Evolutionary conservation across 1,140 invertebrate species (phyloP).

Genomic region (Trigoniulus corallinus): DNA sequence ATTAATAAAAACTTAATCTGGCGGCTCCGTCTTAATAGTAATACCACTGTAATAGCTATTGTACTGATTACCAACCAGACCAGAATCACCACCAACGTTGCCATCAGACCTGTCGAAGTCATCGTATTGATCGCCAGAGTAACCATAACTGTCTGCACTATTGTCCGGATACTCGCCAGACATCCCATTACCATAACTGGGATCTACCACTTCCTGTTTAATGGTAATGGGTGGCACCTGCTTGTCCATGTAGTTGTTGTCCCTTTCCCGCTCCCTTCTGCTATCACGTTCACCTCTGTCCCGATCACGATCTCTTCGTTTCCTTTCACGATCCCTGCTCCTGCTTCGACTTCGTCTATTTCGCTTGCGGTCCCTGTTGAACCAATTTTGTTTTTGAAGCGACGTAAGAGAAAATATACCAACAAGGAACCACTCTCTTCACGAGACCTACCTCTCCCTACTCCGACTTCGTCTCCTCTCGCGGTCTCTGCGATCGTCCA

Average conservation of each 20-base stretch:
- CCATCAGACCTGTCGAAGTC: too few relatives aligned
- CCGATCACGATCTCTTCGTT: slow-evolving; percentile 15
- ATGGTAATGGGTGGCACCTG: not conserved
- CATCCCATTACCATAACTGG: not conserved
- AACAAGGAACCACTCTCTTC: not conserved
- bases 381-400: slow-evolving; percentile 13
- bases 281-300: slow-evolving; percentile 15
- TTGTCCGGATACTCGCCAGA: not conserved
- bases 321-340: slow-evolving; percentile 17
- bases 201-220: not conserved
- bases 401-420: not conserved
- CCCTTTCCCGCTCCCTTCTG: slow-evolving; percentile 14
- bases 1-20: not conserved
- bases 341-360: slow-evolving; percentile 21
- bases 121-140: too few relatives aligned
- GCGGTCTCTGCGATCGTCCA: not conserved
- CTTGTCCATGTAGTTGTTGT: slow-evolving; percentile 9
- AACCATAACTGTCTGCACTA: not conserved
- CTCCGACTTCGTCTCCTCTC: not conserved
- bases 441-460: not conserved
- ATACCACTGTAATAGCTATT: not conserved
- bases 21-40: not conserved
- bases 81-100: not conserved
- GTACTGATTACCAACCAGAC: not conserved
- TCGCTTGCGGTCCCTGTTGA: slow-evolving; percentile 12